These are phyloP conservation scores for Oriolus oriolus DNA, from an alignment of 2,113 vertebrate species.

Conservation along the genomic window DNA sequence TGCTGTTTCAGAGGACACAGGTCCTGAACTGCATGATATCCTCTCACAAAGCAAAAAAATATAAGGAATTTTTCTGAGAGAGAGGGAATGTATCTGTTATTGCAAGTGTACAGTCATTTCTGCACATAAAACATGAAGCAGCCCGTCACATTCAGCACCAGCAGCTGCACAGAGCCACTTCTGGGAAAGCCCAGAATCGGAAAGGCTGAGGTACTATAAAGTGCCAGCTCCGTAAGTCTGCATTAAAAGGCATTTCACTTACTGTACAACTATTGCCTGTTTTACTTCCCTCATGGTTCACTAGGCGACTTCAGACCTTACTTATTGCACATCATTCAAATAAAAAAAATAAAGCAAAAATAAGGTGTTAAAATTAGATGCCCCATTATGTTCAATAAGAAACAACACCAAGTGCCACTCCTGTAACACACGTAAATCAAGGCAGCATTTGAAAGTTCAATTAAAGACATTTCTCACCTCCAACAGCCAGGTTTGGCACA, in stretches of 20 bases:
- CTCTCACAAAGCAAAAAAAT: background rate
- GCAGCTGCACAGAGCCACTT: background rate
- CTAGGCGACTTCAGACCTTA: background rate
- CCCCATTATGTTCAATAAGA: background rate
- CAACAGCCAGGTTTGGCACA: background rate
- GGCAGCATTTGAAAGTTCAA: background rate
- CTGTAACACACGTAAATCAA: accelerated
- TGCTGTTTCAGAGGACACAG: background rate
- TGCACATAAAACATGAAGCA: accelerated
- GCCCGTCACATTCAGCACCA: background rate
- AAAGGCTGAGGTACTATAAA: background rate
- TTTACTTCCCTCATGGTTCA: background rate
- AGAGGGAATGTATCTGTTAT: background rate
- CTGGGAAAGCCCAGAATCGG: background rate
- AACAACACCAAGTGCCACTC: background rate
- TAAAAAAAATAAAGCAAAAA: too few relatives aligned
- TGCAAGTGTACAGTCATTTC: background rate
- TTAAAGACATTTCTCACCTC: background rate
- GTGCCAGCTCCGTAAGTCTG: background rate
- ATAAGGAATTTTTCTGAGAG: background rate
- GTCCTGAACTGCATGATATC: background rate
- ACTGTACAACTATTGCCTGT: accelerated
- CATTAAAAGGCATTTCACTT: background rate
- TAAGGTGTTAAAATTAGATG: background rate
- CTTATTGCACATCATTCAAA: accelerated